Base-by-base conservation (phyloP, 2,113 vertebrate species). In the Tonatia bakeri region DNA sequence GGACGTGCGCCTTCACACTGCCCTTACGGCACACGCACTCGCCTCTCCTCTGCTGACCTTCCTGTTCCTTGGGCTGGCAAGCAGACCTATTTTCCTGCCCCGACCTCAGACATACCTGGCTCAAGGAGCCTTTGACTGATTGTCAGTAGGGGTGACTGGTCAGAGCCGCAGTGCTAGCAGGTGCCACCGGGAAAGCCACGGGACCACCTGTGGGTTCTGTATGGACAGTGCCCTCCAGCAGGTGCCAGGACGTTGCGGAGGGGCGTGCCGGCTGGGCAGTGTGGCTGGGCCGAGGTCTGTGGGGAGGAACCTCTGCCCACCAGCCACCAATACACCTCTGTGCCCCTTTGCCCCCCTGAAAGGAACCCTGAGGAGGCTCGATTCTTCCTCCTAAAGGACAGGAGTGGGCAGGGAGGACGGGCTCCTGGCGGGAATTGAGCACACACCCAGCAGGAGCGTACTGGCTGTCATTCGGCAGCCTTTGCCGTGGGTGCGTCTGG, bases 391-490 rank as follows among this genome's bases (percentile, higher is more conserved):
- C 84, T 28, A 3, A 80, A 50, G 38, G 64, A 59, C 24, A 2
- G n/a, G 56, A 19, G 76, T 3, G 43, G 43, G 43, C 4, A 4
- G 43, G 43, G 43, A 4, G 43, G 43, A 4, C 2, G 9, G 50
- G 4, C 77, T 50, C 0, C 2, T 6, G 13, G 50, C 22, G 1
- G 16, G n/a, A 76, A 7, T 0, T 22, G 36, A 10, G 38, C 31
- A 14, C 24, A 15, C 72, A 13, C 4, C 19, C 22, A 0, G 0
- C 7, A 8, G 1, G 0, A 8, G 56, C 17, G 16, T 7, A 4
- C 31, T 12, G 4, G 11, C 22, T 22, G 1, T n/a, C 26, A 12
- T 15, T 59, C 16, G 13, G 5, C 5, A 24, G 91, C 31, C 79
- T 84, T 84, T 36, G 43, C 31, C 67, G 10, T 56, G 50, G 56